Evolutionary conservation across 1,140 invertebrate genomes (phyloP).

Genomic region (Mizuhopecten yessoensis): DNA sequence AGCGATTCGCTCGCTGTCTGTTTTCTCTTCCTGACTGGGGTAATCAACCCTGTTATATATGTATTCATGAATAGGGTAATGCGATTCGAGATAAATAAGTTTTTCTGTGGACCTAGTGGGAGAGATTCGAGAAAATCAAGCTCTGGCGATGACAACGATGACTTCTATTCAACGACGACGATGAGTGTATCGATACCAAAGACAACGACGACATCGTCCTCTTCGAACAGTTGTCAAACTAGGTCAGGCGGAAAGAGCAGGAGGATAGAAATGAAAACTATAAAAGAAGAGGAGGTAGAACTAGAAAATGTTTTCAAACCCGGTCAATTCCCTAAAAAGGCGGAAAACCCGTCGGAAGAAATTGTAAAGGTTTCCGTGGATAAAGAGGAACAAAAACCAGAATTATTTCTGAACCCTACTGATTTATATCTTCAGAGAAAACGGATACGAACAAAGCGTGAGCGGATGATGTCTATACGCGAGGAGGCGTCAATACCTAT

Average conservation of each 20-base stretch:
- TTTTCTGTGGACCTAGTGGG: slow-evolving; percentile 62
- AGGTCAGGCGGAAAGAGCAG: slow-evolving; percentile 44
- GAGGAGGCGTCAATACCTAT: background rate
- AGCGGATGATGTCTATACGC: background rate
- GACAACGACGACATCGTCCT: background rate
- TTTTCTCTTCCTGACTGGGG: slow-evolving; percentile 66
- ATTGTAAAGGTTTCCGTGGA: background rate
- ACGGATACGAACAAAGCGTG: background rate
- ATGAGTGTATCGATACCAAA: slow-evolving; percentile 61
- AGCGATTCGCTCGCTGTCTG: slow-evolving; percentile 63
- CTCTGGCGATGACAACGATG: slow-evolving; percentile 61
- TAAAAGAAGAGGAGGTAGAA: slow-evolving; percentile 62
- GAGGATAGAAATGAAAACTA: slow-evolving; percentile 66
- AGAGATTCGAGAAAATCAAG: slow-evolving; percentile 57
- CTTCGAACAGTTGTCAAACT: slow-evolving; percentile 45
- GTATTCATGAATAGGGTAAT: slow-evolving; percentile 75
- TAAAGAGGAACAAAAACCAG: background rate
- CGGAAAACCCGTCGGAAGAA: background rate
- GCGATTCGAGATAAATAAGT: slow-evolving; percentile 70
- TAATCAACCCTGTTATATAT: slow-evolving; percentile 74
- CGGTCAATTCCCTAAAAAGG: background rate
- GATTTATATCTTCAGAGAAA: background rate
- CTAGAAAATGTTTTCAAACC: background rate
- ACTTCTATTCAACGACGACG: slow-evolving; percentile 69
- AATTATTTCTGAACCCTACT: background rate